Percentiles rank a stretch among this genome's conserved stretches.
Evolutionary conservation across 2,888 invertebrate species (phyloP).

Genomic region (Erpobdella octoculata): DNA sequence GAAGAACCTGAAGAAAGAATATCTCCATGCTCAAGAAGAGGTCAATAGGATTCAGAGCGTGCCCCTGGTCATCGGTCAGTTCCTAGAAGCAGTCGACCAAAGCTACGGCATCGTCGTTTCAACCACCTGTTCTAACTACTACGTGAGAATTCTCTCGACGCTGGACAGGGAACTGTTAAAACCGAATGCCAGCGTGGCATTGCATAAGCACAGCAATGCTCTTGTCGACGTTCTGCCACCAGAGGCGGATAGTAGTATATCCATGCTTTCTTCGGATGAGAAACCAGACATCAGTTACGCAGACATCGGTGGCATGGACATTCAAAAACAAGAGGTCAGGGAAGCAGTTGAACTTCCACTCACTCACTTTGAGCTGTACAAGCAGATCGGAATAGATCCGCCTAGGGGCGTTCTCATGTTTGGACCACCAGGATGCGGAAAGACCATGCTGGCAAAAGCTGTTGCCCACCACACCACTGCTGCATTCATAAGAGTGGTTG

Average conservation of each 20-base stretch:
- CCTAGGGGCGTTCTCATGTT: conserved; percentile 96
- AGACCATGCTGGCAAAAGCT: conserved; percentile 98
- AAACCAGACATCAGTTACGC: conserved; percentile 94
- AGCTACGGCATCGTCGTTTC: conserved; percentile 98
- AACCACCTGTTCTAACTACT: conserved; percentile 94
- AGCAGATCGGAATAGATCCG: conserved; percentile 94
- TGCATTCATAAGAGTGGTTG: conserved; percentile 95
- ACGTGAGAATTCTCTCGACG: conserved; percentile 93
- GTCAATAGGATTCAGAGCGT: conserved; percentile 98
- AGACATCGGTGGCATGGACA: conserved; percentile 98
- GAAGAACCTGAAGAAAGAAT: conserved; percentile 93
- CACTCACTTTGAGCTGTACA: conserved; percentile 94
- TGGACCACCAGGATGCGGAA: conserved; percentile 97
- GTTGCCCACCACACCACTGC: conserved; percentile 97
- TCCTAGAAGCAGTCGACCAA: conserved; percentile 96
- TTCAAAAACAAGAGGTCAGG: conserved; percentile 97
- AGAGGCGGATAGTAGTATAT: conserved; percentile 96
- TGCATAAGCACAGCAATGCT: conserved; percentile 99
- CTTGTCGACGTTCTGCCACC: conserved; percentile 96
- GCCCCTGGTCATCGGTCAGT: conserved; percentile 95
- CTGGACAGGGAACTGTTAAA: conserved; percentile 93
- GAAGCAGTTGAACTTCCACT: conserved; percentile 96
- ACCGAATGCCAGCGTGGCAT: conserved; percentile 92
- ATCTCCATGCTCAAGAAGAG: conserved; percentile 84
- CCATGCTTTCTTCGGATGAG: conserved; percentile 95